Base-by-base conservation (phyloP, 2,113 vertebrate genomes). In the Cyphomyrus discorhynchus region DNA sequence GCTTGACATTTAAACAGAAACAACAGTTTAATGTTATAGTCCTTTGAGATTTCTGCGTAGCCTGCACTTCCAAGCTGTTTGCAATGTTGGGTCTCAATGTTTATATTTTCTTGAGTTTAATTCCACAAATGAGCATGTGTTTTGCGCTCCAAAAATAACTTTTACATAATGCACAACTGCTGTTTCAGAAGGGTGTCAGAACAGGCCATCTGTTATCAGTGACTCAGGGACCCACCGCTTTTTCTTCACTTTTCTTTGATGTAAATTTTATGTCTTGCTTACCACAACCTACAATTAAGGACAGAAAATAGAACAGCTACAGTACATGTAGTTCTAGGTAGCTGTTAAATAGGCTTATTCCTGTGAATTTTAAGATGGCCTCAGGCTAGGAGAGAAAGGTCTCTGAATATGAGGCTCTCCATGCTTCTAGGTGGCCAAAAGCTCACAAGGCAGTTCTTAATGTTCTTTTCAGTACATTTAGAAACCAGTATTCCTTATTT, bases 101-200 rank as follows among this genome's bases (percentile, higher is more conserved):
- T 89, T 86, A 89, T 49, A 46, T 46, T 86, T 46, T 27, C 46
- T 47, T 56, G 52, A 56, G 84, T 86, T 62, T 66, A 49, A 86
- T 53, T 86, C 83, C 83, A 86, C 58, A 84, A 56, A n/a, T 70
- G 82, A 39, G 84, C 35, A 62, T 89, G 82, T 66, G 82, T 62
- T 89, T 86, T 53, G 85, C 2, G 50, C 85, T 53, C 47, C 85
- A 53, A 87, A 87, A 87, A 87, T 86, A 87, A 53, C 85, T 87
- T 87, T 87, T 87, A 87, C 85, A 87, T 87, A 87, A 87, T 52
- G 47, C 85, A 35, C 49, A 35, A 87, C 49, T 53, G 85, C 85
- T 87, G 50, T 56, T 87, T 53, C 85, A 17, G 27, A 53, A 49
- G 85, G 50, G n/a, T 87, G 85, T 53, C 85, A 50, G 27, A 52